phyloP scores from a whole-genome alignment of 2,888 invertebrate genomes.

The Pyrocoelia pectoralis region DNA sequence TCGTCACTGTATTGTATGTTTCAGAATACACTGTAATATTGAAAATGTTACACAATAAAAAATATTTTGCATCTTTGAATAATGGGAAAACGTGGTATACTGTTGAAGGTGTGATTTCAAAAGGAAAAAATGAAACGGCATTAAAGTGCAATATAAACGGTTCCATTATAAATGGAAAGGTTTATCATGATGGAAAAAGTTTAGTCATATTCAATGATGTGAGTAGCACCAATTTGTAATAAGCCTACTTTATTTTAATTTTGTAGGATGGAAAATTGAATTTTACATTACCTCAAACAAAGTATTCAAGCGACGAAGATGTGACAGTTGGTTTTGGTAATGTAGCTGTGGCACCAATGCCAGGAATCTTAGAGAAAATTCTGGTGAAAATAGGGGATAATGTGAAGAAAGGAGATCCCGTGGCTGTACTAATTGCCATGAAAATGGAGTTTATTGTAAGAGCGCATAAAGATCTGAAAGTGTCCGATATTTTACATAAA shows the following conservation, averaged over 20 bases:
- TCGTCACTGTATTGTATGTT: conserved; percentile 40
- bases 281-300: conserved; percentile 68
- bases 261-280: conserved; percentile 73
- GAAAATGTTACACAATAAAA: conserved; percentile 62
- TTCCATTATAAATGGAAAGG: conserved; percentile 63
- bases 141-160: conserved; percentile 66
- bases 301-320: conserved; percentile 62
- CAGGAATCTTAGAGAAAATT: conserved; percentile 92
- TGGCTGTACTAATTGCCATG: conserved; percentile 97
- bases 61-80: conserved; percentile 58
- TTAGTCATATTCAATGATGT: conserved; percentile 74
- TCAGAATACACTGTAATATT: conserved; percentile 66
- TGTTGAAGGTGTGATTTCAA: conserved; percentile 60
- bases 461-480: conserved; percentile 79
- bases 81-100: conserved; percentile 65
- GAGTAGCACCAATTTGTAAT: conserved; percentile 35
- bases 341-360: conserved; percentile 88
- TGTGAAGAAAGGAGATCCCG: conserved; percentile 87
- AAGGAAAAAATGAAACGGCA: conserved; percentile 55
- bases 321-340: conserved; percentile 57
- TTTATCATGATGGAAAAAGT: conserved; percentile 65
- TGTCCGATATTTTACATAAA: conserved; percentile 75
- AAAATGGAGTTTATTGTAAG: conserved; percentile 99
- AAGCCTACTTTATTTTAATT: not conserved
- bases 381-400: conserved; percentile 81